These are phyloP conservation scores for Meteorus colon DNA, from an alignment of 2,888 invertebrate genomes.

Conservation along the genomic window DNA sequence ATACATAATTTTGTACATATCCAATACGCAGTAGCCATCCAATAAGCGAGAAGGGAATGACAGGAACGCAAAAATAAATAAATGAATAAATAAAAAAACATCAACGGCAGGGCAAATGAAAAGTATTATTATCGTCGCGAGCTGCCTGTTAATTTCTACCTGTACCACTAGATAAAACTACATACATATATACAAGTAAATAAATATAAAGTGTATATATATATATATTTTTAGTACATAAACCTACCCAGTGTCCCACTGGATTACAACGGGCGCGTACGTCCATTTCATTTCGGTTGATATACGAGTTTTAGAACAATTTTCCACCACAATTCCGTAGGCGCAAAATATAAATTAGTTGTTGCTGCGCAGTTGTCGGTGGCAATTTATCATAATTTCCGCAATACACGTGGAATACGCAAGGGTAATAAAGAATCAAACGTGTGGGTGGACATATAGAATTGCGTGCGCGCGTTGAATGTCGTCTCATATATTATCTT, in stretches of 20 bases:
- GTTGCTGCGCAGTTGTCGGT: constrained; percentile 23
- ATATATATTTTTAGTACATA: not conserved
- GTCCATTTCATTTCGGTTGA: constrained; percentile 57
- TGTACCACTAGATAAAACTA: not conserved
- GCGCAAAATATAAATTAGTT: constrained; percentile 40
- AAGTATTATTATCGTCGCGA: constrained; percentile 3
- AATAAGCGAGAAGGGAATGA: not conserved
- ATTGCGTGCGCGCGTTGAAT: constrained; percentile 26
- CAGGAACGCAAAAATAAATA: not conserved
- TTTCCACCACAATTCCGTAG: constrained; percentile 57
- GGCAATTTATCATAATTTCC: constrained; percentile 42
- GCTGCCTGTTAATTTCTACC: constrained; percentile 22
- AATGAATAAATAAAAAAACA: not conserved
- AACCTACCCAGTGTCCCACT: constrained; percentile 11
- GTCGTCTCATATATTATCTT: constrained; percentile 31
- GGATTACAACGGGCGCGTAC: constrained; percentile 22
- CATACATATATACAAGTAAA: no score
- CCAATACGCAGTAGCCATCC: not conserved
- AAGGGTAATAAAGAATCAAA: constrained; percentile 39
- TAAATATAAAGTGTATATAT: not conserved
- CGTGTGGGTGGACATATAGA: constrained; percentile 24
- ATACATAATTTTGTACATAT: not conserved
- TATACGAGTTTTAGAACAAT: constrained; percentile 63
- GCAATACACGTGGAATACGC: constrained; percentile 34
- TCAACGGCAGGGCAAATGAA: not conserved